Evolutionary conservation across 1,140 invertebrate species (phyloP).

Genomic region (Caenorhabditis elegans): DNA sequence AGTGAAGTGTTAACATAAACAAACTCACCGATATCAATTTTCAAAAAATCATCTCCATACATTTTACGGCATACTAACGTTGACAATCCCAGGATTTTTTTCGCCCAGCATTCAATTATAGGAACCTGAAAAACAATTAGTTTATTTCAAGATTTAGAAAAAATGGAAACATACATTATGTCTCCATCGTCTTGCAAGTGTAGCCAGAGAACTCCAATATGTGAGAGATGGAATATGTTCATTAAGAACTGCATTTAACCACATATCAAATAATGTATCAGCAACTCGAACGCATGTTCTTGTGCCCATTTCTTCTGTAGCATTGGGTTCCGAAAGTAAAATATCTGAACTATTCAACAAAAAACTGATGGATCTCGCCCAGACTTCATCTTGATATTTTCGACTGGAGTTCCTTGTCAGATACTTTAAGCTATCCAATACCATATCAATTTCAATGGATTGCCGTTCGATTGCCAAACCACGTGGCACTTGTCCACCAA

Average conservation of each 20-base stretch:
- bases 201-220: slow-evolving; percentile 61
- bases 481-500: neutral
- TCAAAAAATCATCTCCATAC: slow-evolving; percentile 53
- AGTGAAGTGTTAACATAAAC: too few relatives aligned
- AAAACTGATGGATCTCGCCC: slow-evolving; percentile 46
- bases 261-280: slow-evolving; percentile 55
- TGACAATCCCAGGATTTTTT: slow-evolving; percentile 56
- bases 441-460: slow-evolving; percentile 37
- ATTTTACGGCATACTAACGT: slow-evolving; percentile 53
- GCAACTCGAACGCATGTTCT: slow-evolving; percentile 39
- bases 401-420: slow-evolving; percentile 32
- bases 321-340: slow-evolving; percentile 37
- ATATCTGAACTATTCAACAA: slow-evolving; percentile 45
- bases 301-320: slow-evolving; percentile 39
- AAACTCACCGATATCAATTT: slow-evolving; percentile 52
- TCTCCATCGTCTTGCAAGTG: slow-evolving; percentile 52
- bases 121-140: slow-evolving; percentile 51
- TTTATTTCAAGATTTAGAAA: neutral
- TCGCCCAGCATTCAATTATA: slow-evolving; percentile 62
- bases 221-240: slow-evolving; percentile 58
- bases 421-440: slow-evolving; percentile 35
- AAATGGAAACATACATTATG: slow-evolving; percentile 51
- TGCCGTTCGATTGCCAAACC: slow-evolving; percentile 38
- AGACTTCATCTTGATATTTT: slow-evolving; percentile 51
- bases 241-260: slow-evolving; percentile 54